These are phyloP conservation scores for Steinernema carpocapsae DNA, from an alignment of 2,888 invertebrate genomes.

Conservation along the genomic window DNA sequence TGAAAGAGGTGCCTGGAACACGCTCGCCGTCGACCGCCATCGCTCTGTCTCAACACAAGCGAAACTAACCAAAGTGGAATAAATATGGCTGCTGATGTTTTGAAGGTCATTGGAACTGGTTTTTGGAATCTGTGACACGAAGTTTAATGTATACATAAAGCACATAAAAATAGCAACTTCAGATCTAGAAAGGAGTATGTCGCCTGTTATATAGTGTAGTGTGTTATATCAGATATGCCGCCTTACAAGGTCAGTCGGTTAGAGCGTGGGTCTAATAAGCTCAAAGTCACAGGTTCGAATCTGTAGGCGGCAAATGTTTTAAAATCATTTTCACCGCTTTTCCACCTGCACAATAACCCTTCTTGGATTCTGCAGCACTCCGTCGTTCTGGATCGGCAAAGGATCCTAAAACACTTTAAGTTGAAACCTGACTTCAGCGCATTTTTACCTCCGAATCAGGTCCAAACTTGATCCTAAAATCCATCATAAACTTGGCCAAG, in stretches of 20 bases:
- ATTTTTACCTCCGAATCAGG: background rate
- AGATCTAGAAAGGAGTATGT: too few relatives aligned
- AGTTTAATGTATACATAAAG: too few relatives aligned
- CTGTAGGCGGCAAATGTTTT: background rate
- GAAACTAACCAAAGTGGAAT: too few relatives aligned
- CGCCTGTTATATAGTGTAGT: too few relatives aligned
- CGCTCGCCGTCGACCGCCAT: background rate
- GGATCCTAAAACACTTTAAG: background rate
- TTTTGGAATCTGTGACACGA: too few relatives aligned
- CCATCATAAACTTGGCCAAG: constrained; percentile 17
- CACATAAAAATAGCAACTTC: too few relatives aligned
- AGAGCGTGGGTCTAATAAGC: too few relatives aligned
- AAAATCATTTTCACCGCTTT: constrained; percentile 5
- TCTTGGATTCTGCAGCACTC: constrained; percentile 68
- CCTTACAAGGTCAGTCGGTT: background rate
- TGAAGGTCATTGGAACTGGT: too few relatives aligned
- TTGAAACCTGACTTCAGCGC: too few relatives aligned
- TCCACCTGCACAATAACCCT: constrained; percentile 1
- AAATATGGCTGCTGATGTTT: too few relatives aligned
- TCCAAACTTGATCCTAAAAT: background rate
- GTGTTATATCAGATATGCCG: too few relatives aligned
- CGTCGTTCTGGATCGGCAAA: constrained; percentile 63
- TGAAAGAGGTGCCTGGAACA: background rate
- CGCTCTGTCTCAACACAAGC: background rate
- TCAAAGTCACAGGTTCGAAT: too few relatives aligned